Evolutionary conservation across 2,797 vertebrate species (phyloP).

Genomic region (Clarias pachynema): DNA sequence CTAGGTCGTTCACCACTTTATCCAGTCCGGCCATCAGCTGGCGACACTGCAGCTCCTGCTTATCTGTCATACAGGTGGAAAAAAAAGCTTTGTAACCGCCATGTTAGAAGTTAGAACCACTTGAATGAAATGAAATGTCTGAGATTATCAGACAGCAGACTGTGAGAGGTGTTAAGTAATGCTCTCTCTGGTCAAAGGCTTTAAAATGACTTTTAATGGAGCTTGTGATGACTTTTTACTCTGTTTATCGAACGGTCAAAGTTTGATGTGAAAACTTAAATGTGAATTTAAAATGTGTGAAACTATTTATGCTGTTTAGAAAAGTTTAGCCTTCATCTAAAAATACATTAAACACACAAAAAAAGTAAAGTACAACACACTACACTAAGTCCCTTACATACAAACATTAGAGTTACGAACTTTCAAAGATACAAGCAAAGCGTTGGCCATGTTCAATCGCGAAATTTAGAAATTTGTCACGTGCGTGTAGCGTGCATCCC

Average conservation of each 20-base stretch:
- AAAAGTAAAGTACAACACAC: not conserved
- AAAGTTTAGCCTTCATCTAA: too few relatives aligned
- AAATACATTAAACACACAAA: too few relatives aligned
- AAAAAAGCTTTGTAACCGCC: not conserved
- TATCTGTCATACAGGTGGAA: slow-evolving; percentile 72
- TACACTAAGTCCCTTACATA: too few relatives aligned
- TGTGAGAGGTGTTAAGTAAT: not conserved
- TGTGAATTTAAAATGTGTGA: not conserved
- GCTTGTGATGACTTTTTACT: not conserved
- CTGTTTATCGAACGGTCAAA: not conserved
- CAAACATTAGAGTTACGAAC: too few relatives aligned
- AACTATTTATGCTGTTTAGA: not conserved
- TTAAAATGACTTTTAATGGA: not conserved
- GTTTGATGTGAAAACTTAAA: not conserved
- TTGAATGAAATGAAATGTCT: not conserved
- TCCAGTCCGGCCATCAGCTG: slow-evolving; percentile 92
- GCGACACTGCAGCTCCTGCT: slow-evolving; percentile 86
- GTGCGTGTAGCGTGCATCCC: too few relatives aligned
- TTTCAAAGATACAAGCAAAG: too few relatives aligned
- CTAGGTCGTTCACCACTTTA: slow-evolving; percentile 85
- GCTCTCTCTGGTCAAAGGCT: too few relatives aligned
- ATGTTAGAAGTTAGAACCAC: not conserved
- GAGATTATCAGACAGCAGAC: not conserved
- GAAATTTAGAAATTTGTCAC: too few relatives aligned
- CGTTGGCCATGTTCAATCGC: too few relatives aligned